Evolutionary conservation across 1,140 invertebrate genomes (phyloP).

Genomic region (Hermatobates lingyangjiaoensis): DNA sequence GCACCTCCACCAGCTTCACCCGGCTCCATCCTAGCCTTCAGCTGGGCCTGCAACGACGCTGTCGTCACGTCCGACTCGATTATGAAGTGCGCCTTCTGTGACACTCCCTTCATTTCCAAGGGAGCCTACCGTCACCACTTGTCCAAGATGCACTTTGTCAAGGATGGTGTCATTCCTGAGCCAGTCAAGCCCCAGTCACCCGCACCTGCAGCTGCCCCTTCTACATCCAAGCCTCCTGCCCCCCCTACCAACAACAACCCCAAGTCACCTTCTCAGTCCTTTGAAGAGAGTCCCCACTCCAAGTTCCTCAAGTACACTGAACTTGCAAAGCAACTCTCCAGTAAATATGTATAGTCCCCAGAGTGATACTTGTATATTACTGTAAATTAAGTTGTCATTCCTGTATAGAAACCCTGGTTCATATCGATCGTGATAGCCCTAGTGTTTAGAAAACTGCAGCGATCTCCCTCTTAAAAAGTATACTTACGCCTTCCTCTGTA

Average conservation of each 20-base stretch:
- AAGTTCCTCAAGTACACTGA: constrained; percentile 95
- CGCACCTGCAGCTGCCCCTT: constrained; percentile 22
- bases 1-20: constrained; percentile 35
- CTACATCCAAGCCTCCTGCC: constrained; percentile 20
- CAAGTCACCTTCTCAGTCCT: constrained; percentile 30
- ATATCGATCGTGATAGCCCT: constrained; percentile 13
- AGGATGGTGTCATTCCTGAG: constrained; percentile 66
- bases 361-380: constrained; percentile 1
- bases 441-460: constrained; percentile 11
- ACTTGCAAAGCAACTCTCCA: constrained; percentile 86
- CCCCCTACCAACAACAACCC: constrained; percentile 26
- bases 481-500: constrained; percentile 9
- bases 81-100: constrained; percentile 91
- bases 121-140: constrained; percentile 90
- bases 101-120: constrained; percentile 89
- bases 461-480: constrained; percentile 13
- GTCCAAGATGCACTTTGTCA: constrained; percentile 92
- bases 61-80: constrained; percentile 67
- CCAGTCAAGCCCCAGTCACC: constrained; percentile 35
- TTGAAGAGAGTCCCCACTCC: constrained; percentile 83
- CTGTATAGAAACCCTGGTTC: constrained; percentile 13
- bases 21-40: constrained; percentile 71
- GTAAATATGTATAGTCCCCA: constrained; percentile 65
- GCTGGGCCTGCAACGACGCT: constrained; percentile 83
- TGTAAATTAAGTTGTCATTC: constrained; percentile 14